These are phyloP conservation scores for Onthophagus sagittarius DNA, from an alignment of 2,888 invertebrate species.

Conservation along the genomic window DNA sequence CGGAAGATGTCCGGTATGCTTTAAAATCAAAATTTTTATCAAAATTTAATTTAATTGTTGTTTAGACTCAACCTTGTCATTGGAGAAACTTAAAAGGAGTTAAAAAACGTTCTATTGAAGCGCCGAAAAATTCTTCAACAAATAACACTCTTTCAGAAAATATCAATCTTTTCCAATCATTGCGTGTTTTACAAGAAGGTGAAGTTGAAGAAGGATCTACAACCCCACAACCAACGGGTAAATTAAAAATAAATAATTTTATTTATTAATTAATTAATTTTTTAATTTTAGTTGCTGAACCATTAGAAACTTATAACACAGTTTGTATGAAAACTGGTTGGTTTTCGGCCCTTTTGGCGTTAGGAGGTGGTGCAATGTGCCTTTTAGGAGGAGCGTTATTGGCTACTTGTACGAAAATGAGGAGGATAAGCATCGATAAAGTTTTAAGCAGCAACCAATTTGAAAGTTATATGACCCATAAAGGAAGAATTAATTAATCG, in stretches of 20 bases:
- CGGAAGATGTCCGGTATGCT: constrained; percentile 84
- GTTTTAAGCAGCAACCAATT: constrained; percentile 42
- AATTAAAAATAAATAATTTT: background rate
- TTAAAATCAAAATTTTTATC: constrained; percentile 25
- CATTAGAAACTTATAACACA: constrained; percentile 40
- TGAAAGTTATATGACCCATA: constrained; percentile 49
- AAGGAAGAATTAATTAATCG: constrained; percentile 45
- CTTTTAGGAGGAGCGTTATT: constrained; percentile 69
- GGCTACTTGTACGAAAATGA: constrained; percentile 72
- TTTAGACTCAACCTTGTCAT: constrained; percentile 86
- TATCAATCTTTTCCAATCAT: constrained; percentile 83
- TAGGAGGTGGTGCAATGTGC: constrained; percentile 55
- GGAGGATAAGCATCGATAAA: constrained; percentile 53
- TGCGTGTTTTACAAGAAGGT: constrained; percentile 82
- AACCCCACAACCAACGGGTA: constrained; percentile 15
- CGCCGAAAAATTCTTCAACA: constrained; percentile 41
- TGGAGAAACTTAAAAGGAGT: constrained; percentile 87
- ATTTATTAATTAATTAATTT: background rate
- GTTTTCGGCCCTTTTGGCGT: constrained; percentile 52
- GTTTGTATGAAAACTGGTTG: constrained; percentile 51
- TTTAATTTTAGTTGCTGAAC: constrained; percentile 12
- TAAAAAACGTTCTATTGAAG: constrained; percentile 64
- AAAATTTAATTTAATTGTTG: constrained; percentile 11
- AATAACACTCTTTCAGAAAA: constrained; percentile 71
- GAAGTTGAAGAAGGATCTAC: constrained; percentile 59